phyloP scores from a whole-genome alignment of 2,113 vertebrate species.

The Tichodroma muraria region DNA sequence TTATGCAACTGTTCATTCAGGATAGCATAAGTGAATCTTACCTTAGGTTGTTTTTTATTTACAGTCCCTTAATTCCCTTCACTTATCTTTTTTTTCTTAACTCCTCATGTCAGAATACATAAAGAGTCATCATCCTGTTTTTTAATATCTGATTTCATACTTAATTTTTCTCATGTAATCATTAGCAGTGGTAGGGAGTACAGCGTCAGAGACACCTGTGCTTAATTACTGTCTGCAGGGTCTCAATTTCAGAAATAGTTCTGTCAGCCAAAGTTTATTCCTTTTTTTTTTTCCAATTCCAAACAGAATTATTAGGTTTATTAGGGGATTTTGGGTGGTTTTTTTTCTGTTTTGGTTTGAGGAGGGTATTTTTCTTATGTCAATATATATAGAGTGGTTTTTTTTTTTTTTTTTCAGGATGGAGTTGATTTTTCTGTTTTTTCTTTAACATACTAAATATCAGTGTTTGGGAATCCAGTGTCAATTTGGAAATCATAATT shows the following conservation, averaged over 20 bases:
- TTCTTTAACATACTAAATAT: background rate
- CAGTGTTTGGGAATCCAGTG: background rate
- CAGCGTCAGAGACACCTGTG: background rate
- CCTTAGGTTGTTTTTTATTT: background rate
- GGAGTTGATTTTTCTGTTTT: background rate
- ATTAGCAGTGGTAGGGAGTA: background rate
- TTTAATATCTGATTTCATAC: background rate
- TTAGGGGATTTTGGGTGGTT: rapidly evolving
- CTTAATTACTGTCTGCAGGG: background rate
- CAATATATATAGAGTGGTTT: too few relatives aligned
- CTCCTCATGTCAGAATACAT: background rate
- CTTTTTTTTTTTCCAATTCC: background rate
- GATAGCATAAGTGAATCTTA: background rate
- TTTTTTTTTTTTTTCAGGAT: too few relatives aligned
- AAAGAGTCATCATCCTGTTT: background rate
- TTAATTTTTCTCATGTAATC: background rate
- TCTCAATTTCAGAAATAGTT: background rate
- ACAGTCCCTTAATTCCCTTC: background rate
- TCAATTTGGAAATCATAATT: background rate
- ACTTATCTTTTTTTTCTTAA: background rate
- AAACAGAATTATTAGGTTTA: background rate
- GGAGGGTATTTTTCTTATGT: rapidly evolving
- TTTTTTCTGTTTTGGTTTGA: background rate
- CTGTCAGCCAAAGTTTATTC: background rate
- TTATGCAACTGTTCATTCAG: background rate